These are phyloP conservation scores for Hassar affinis DNA, from an alignment of 2,113 vertebrate species.

Conservation along the genomic window DNA sequence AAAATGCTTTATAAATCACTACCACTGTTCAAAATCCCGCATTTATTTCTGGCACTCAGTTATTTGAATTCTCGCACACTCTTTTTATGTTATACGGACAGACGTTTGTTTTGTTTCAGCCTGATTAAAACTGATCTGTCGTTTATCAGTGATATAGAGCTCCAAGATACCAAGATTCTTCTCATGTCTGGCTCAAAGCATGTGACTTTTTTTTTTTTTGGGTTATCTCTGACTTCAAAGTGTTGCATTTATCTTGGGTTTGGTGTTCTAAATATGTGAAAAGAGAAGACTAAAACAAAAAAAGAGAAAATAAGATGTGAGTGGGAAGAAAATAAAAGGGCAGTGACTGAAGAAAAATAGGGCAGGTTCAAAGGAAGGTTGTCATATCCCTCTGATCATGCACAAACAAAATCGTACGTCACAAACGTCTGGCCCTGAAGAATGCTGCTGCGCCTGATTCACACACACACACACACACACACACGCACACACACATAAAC, in stretches of 20 bases:
- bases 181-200: conserved; percentile 30
- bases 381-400: conserved; percentile 43
- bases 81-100: not conserved
- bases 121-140: conserved; percentile 7
- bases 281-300: not conserved
- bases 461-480: not conserved
- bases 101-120: conserved; percentile 12
- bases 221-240: conserved; percentile 48
- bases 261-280: not conserved
- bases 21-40: conserved; percentile 3
- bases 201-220: conserved; percentile 14
- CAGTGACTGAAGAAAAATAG: conserved; percentile 15
- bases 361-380: conserved; percentile 18
- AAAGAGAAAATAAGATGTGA: not conserved
- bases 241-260: not conserved
- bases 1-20: conserved; percentile 4
- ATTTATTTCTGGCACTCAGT: not conserved
- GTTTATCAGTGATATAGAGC: conserved; percentile 1
- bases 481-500: not conserved
- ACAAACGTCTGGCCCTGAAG: conserved; percentile 31
- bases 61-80: not conserved
- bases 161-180: conserved; percentile 15
- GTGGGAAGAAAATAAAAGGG: not conserved
- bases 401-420: conserved; percentile 37
- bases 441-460: conserved; percentile 12